Conservation (phyloP, 1,140 invertebrate species). For the Ditylenchus dipsaci region DNA sequence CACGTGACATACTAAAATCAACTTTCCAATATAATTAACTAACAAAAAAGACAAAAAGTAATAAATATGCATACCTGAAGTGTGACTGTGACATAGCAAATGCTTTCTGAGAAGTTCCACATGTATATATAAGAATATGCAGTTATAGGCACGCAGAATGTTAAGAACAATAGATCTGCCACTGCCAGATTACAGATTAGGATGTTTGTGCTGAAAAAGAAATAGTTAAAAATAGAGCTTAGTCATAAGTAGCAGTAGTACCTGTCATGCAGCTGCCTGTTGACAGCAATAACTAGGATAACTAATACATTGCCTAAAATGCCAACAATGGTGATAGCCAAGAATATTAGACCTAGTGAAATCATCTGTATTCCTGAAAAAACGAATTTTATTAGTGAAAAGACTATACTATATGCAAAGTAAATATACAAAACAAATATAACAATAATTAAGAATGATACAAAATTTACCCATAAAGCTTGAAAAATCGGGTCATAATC, state of each 20-base stretch:
- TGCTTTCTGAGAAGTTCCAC: slow-evolving; percentile 68
- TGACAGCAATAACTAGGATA: slow-evolving; percentile 39
- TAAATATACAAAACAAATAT: too few species aligned
- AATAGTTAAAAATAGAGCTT: not conserved
- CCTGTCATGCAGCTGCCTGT: slow-evolving; percentile 42
- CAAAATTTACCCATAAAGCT: too few species aligned
- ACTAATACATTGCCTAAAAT: slow-evolving; percentile 43
- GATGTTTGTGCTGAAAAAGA: slow-evolving; percentile 39
- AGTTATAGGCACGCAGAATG: slow-evolving; percentile 89
- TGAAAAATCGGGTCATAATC: too few species aligned
- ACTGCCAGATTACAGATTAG: slow-evolving; percentile 46
- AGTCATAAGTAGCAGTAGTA: not conserved
- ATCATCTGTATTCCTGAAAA: slow-evolving; percentile 24
- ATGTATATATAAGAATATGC: slow-evolving; percentile 77
- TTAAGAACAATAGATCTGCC: slow-evolving; percentile 84
- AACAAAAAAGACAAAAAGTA: not conserved
- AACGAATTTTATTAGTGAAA: too few species aligned
- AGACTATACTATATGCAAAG: too few species aligned
- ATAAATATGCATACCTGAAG: slow-evolving; percentile 3
- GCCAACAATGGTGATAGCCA: slow-evolving; percentile 44
- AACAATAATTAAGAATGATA: too few species aligned
- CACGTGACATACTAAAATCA: slow-evolving; percentile 69
- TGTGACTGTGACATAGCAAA: slow-evolving; percentile 39
- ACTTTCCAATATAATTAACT: too few species aligned
- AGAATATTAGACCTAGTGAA: slow-evolving; percentile 27